phyloP scores from a whole-genome alignment of 2,888 invertebrate genomes.

The Amphimallon solstitiale region DNA sequence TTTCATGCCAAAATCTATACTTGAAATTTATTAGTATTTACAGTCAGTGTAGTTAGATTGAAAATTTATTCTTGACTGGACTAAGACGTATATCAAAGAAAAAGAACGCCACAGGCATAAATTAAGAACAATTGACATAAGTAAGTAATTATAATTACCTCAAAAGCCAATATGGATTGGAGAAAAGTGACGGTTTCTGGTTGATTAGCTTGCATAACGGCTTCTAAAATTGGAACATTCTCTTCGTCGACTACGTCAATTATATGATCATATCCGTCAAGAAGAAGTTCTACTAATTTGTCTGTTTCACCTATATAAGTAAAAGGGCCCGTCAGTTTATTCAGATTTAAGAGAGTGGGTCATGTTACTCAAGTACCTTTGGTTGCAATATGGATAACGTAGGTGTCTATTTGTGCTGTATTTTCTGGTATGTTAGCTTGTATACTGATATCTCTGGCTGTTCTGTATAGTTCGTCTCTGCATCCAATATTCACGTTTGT shows the following conservation, averaged over 20 bases:
- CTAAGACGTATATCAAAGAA: too few species aligned
- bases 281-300: conserved; percentile 73
- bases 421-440: conserved; percentile 83
- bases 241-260: conserved; percentile 81
- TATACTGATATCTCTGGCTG: conserved; percentile 85
- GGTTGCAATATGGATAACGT: conserved; percentile 79
- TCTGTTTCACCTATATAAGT: conserved; percentile 70
- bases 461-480: conserved; percentile 87
- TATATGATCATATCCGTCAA: conserved; percentile 90
- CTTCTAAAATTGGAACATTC: conserved; percentile 74
- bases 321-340: neutral
- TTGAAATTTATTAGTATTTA: too few species aligned
- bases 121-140: too few species aligned
- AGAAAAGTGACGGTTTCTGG: conserved; percentile 75
- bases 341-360: neutral
- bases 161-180: conserved; percentile 77
- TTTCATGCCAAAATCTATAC: too few species aligned
- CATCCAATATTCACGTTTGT: conserved; percentile 83
- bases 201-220: conserved; percentile 75
- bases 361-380: conserved; percentile 67
- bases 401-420: conserved; percentile 83
- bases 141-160: too few species aligned
- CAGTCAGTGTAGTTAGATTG: too few species aligned
- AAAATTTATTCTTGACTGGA: too few species aligned
- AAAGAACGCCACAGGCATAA: too few species aligned